Percentiles rank a stretch among this genome's conserved stretches.
Conservation (phyloP, 1,140 invertebrate genomes). For the Dreissena polymorpha region DNA sequence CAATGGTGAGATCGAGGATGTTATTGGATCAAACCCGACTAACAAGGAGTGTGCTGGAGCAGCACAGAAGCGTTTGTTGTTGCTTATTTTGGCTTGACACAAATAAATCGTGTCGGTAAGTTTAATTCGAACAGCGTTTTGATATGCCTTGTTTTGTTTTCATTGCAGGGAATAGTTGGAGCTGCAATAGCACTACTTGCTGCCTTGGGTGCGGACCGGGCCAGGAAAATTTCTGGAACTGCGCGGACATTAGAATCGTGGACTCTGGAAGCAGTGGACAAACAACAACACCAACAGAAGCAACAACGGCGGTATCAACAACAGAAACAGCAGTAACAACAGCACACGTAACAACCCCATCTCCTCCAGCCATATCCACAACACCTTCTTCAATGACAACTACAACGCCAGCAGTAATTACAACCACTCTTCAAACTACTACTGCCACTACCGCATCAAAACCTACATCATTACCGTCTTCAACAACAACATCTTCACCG, state of each 20-base stretch:
- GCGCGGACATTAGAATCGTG: slow-evolving; percentile 84
- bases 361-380: neutral
- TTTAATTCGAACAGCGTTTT: no score
- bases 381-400: neutral
- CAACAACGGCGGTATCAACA: neutral
- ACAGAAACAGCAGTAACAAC: slow-evolving; percentile 8
- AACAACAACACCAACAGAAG: neutral
- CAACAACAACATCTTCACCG: no score
- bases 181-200: slow-evolving; percentile 54
- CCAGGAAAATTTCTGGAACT: slow-evolving; percentile 84
- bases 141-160: neutral
- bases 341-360: neutral
- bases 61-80: no score
- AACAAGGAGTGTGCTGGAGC: no score
- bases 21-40: no score
- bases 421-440: neutral
- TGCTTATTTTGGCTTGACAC: no score
- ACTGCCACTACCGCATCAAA: slow-evolving; percentile 20
- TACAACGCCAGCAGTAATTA: neutral
- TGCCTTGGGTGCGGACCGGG: slow-evolving; percentile 75
- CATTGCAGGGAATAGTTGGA: slow-evolving; percentile 68
- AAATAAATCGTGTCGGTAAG: no score
- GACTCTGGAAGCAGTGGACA: neutral
- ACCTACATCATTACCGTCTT: no score
- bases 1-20: no score